Evolutionary conservation across 1,140 invertebrate genomes (phyloP).

Genomic region (Polypedilum vanderplanki): DNA sequence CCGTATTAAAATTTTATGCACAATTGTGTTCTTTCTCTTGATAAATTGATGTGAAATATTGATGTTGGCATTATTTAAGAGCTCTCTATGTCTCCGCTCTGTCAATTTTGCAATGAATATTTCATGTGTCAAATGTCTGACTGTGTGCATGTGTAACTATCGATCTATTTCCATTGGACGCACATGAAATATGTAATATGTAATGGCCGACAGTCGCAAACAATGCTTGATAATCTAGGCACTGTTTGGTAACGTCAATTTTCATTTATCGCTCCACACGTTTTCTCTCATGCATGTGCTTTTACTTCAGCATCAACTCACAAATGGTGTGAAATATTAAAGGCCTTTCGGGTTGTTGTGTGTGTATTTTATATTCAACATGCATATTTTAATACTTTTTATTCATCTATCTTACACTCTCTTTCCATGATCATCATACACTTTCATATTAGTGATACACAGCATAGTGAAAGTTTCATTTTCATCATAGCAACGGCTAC

Average conservation of each 20-base stretch:
- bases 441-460: no score
- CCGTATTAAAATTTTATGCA: no score
- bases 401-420: no score
- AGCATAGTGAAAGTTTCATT: no score
- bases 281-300: not conserved
- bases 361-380: not conserved
- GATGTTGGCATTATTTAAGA: not conserved
- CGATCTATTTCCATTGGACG: not conserved
- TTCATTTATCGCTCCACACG: not conserved
- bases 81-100: not conserved
- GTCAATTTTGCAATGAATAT: slow-evolving; percentile 13
- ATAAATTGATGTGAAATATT: no score
- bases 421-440: no score
- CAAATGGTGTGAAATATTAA: slow-evolving; percentile 8
- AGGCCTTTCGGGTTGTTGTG: not conserved
- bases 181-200: not conserved
- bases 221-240: not conserved
- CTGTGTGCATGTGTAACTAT: not conserved
- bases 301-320: not conserved
- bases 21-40: no score
- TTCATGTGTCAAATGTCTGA: not conserved
- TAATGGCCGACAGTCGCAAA: not conserved
- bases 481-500: no score
- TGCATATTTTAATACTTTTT: no score
- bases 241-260: slow-evolving; percentile 8